Conservation (phyloP, 2,113 vertebrate genomes). For the Rhadina sibilatrix region DNA sequence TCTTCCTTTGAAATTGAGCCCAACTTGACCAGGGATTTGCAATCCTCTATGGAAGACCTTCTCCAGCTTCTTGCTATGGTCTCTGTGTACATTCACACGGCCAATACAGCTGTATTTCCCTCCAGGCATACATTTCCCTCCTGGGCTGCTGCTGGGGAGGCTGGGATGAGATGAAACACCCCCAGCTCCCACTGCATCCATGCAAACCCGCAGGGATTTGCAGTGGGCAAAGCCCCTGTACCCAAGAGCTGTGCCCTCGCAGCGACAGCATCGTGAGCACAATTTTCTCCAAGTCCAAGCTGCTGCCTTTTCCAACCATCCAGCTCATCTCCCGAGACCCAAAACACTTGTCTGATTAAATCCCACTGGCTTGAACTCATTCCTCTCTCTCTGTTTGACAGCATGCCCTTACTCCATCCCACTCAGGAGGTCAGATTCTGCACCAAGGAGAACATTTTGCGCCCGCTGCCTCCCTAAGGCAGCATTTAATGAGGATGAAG, state of each 20-base stretch:
- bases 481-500: accelerated
- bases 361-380: neutral
- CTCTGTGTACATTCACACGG: accelerated
- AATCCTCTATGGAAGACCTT: neutral
- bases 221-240: neutral
- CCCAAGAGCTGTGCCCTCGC: neutral
- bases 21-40: neutral
- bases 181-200: too few relatives aligned
- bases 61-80: accelerated
- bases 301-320: neutral
- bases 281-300: neutral
- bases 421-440: neutral
- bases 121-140: neutral
- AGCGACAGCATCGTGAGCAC: neutral
- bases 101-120: accelerated
- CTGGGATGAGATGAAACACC: neutral
- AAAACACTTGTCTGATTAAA: neutral
- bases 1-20: neutral
- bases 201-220: accelerated
- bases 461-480: neutral
- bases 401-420: neutral
- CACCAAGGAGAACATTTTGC: neutral
- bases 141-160: neutral
- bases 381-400: neutral
- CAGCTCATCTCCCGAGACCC: neutral